Percentiles rank a stretch among this genome's conserved stretches.
Conservation (phyloP, 2,797 vertebrate species). For the Molothrus aeneus region DNA sequence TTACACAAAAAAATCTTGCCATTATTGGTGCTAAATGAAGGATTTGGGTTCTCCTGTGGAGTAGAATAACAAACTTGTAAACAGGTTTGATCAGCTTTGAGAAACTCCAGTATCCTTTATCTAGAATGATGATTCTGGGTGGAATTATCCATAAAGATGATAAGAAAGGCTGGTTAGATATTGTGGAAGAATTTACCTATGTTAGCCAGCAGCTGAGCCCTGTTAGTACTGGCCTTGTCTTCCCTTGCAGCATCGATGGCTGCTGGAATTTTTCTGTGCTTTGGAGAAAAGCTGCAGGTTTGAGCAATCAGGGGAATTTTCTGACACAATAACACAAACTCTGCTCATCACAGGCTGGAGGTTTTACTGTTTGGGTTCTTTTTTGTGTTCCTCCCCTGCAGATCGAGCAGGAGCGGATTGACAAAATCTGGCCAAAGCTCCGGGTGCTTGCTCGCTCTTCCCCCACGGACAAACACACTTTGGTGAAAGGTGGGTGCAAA, state of each 20-base stretch:
- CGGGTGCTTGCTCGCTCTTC: conserved; percentile 91
- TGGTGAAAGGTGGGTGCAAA: conserved; percentile 90
- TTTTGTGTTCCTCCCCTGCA: not conserved
- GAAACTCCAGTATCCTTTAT: not conserved
- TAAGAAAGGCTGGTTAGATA: not conserved
- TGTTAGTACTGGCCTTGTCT: not conserved
- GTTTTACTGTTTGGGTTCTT: not conserved
- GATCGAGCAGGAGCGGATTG: conserved; percentile 95
- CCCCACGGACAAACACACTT: conserved; percentile 92
- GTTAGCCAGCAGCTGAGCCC: not conserved
- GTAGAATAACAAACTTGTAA: not conserved
- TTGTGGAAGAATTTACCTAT: not conserved
- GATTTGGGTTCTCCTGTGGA: not conserved
- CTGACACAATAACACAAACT: not conserved
- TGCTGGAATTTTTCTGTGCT: not conserved
- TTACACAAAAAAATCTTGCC: not conserved
- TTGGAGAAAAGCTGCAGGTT: not conserved
- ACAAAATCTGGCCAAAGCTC: conserved; percentile 96
- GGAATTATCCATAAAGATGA: not conserved
- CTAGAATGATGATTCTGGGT: not conserved
- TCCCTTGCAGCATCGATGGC: not conserved
- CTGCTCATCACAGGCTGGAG: not conserved
- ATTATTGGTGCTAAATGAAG: not conserved
- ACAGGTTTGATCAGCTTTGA: not conserved
- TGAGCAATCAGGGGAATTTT: not conserved